phyloP scores from a whole-genome alignment of 2,888 invertebrate species.

The Isoperla grammatica region DNA sequence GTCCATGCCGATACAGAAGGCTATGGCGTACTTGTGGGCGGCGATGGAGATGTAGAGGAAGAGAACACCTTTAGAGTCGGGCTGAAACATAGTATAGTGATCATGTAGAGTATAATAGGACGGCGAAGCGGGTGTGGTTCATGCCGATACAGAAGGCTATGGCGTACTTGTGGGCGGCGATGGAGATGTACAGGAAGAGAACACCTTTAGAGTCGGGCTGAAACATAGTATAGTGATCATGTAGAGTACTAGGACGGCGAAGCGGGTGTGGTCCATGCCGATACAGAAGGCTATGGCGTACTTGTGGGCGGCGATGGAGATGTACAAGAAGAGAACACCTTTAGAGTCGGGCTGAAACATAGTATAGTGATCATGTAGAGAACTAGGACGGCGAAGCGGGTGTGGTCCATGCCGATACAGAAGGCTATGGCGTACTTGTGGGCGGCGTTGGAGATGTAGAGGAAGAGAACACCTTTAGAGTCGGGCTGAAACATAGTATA shows the following conservation, averaged over 20 bases:
- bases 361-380: slow-evolving; percentile 37
- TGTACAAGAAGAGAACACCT: slow-evolving; percentile 30
- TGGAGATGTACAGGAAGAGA: slow-evolving; percentile 35
- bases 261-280: slow-evolving; percentile 38
- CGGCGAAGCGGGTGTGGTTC: slow-evolving; percentile 28
- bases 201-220: background rate
- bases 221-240: background rate
- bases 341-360: background rate
- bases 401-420: slow-evolving; percentile 38
- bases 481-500: background rate
- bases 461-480: slow-evolving; percentile 15
- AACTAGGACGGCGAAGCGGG: slow-evolving; percentile 36
- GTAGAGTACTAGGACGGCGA: no score
- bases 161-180: slow-evolving; percentile 38
- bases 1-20: slow-evolving; percentile 39
- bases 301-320: slow-evolving; percentile 38
- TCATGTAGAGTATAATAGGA: slow-evolving; percentile 41
- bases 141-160: slow-evolving; percentile 38
- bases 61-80: background rate
- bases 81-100: slow-evolving; percentile 24
- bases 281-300: slow-evolving; percentile 38
- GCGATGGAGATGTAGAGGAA: slow-evolving; percentile 36
- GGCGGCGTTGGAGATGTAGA: slow-evolving; percentile 37
- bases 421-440: slow-evolving; percentile 40
- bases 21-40: slow-evolving; percentile 38